Base-by-base conservation (phyloP, 2,888 invertebrate genomes). In the Mythimna ferrago region DNA sequence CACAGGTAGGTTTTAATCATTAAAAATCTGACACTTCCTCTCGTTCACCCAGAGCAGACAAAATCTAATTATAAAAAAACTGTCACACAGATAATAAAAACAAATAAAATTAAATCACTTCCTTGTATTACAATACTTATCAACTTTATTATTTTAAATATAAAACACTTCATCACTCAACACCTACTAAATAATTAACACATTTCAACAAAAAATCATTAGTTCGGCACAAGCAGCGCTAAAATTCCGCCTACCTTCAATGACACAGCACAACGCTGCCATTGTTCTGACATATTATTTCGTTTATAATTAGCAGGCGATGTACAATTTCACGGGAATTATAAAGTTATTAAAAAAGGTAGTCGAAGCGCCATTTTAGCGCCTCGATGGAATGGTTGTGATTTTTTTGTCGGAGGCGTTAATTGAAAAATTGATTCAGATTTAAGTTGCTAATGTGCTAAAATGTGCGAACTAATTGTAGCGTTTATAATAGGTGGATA, bases 261-360 rank as follows among this genome's bases (percentile, higher is more conserved):
- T 87, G 87, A 87, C 83, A 56, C 78, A 79, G 83, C 87, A 69
- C 11, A 63, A 76, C 60, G 88, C 86, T 87, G 87, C 88, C 88
- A 89, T 93, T 93, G 92, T 89, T 87, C 89, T 75, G 74, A 84
- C 74, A 63, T 84, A 73, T 85, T 86, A 82, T 85, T 83, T 80
- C 64, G 68, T 75, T 80, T 79, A 86, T 93, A 94, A 95, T 95
- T 93, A 85, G 78, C 76, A 84, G 92, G 88, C 92, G 93, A 90
- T 91, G 88, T 84, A 90, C 92, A 93, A 95, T 96, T 96, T 95
- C 95, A 96, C 92, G 94, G 89, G 75, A 89, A 93, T 95, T 92
- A 94, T 89, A 92, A 90, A 76, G 72, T 88, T 88, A 93, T 93
- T 93, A 91, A 85, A 83, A 57, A 81, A 57, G 21, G 60, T 54